phyloP scores from a whole-genome alignment of 2,113 vertebrate genomes.

The sheep (Ovis aries) region DNA sequence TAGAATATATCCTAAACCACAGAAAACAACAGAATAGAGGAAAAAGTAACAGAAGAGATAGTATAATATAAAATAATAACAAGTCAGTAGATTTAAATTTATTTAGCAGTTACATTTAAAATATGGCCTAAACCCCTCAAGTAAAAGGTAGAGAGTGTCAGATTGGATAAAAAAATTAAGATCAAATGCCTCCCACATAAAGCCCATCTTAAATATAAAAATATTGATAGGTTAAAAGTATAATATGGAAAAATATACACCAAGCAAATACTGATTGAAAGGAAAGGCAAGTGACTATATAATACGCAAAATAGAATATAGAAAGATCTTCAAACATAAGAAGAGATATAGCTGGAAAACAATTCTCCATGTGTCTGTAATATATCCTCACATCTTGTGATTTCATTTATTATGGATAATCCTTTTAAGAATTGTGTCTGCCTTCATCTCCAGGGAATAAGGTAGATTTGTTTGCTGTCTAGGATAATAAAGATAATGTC shows the following conservation, averaged over 20 bases:
- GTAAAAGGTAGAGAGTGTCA: not conserved
- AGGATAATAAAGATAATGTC: not conserved
- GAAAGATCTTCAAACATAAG: not conserved
- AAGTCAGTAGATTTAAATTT: not conserved
- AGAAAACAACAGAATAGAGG: not conserved
- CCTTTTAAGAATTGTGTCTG: not conserved
- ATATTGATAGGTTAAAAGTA: not conserved
- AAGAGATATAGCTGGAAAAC: not conserved
- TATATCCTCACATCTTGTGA: not conserved
- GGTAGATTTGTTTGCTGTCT: not conserved
- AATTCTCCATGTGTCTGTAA: not conserved
- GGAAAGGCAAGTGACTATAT: not conserved
- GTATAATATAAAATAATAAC: not conserved
- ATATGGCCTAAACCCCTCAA: not conserved
- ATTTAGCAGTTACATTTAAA: not conserved
- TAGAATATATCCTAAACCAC: not conserved
- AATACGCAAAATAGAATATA: not conserved
- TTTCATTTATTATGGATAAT: not conserved
- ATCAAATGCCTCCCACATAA: not conserved
- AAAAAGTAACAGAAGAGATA: not conserved
- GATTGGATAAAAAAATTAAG: not conserved
- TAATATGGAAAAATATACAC: not conserved
- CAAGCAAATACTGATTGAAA: not conserved
- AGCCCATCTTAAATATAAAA: not conserved
- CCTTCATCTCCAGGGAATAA: not conserved